Base-by-base conservation (phyloP, 2,888 invertebrate species). In the Caradrina clavipalpis region DNA sequence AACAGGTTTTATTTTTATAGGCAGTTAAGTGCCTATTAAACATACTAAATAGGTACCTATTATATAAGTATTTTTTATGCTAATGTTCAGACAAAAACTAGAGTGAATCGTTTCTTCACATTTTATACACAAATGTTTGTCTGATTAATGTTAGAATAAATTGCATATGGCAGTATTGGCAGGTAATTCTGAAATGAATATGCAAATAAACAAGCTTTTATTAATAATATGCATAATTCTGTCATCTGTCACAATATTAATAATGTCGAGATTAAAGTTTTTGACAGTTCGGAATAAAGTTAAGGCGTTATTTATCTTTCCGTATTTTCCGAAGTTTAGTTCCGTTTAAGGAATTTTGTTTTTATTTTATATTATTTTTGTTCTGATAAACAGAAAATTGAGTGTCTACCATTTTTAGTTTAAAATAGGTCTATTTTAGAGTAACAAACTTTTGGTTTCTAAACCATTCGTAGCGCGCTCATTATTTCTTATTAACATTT, bases 191-290 rank as follows among this genome's bases (percentile, higher is more conserved):
- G 31, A 59, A 54, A 65, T 73, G 67, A 72, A 73, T 75, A 80
- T 75, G 77, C 77, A 80, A 82, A 80, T 80, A 77, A 68, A 80
- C 73, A 57, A 35, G 65, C 54, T 64, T 64, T 59, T 60, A 68
- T 42, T 63, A 64, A 35, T 56, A 64, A 57, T 63, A 68, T 75
- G 67, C 66, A 75, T 78, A 69, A 68, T 68, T 59, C 63, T 72
- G 63, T 63, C 51, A 64, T 60, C 47, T 70, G 49, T 77, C 54
- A 76, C 49, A 64, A 64, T 69, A 69, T 69, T 51, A 55, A 56
- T 56, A 63, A 53, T 15, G 35, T 17, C 35, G 39, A 64, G 19
- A 39, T 65, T 45, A 69, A 60, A 50, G 21, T 50, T 59, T 59
- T 51, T 67, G 61, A 22, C 21, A 17, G 51, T 55, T 69, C 13